phyloP scores from a whole-genome alignment of 64 coral and sea anemone species.

The Montipora capricornis region DNA sequence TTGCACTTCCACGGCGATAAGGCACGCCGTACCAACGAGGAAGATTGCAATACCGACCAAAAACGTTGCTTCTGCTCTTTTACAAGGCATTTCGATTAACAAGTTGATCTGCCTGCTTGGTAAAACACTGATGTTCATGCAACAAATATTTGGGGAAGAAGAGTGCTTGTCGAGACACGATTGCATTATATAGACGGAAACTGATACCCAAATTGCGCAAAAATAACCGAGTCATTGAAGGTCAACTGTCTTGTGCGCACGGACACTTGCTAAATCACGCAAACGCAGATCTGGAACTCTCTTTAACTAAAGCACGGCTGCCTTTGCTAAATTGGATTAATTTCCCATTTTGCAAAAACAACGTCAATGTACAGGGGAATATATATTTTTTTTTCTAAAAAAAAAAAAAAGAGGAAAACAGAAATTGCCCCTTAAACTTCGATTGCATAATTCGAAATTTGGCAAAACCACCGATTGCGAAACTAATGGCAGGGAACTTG shows the following conservation, averaged over 20 bases:
- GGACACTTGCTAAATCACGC: not conserved
- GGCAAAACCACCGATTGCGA: too few species aligned
- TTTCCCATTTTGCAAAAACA: too few species aligned
- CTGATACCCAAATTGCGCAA: not conserved
- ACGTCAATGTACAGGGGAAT: too few species aligned
- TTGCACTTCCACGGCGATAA: not conserved
- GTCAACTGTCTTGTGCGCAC: not conserved
- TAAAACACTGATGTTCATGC: not conserved
- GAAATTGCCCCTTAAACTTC: too few species aligned
- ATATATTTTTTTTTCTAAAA: too few species aligned
- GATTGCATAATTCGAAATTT: too few species aligned
- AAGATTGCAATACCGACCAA: conserved; percentile 13
- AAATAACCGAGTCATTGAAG: not conserved
- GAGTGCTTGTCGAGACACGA: not conserved
- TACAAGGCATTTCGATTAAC: conserved; percentile 6
- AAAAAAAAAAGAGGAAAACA: too few species aligned
- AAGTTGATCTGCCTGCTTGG: not conserved
- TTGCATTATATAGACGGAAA: not conserved
- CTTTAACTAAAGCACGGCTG: too few species aligned
- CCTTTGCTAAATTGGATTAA: too few species aligned
- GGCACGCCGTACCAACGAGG: not conserved
- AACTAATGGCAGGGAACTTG: too few species aligned
- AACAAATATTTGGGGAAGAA: not conserved
- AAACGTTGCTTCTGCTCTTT: not conserved
- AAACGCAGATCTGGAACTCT: too few species aligned